A percentile compares a stretch with the other conserved stretches of the same genome.
Evolutionary conservation across 2,888 invertebrate genomes (phyloP).

Genomic region (Tipula lateralis): DNA sequence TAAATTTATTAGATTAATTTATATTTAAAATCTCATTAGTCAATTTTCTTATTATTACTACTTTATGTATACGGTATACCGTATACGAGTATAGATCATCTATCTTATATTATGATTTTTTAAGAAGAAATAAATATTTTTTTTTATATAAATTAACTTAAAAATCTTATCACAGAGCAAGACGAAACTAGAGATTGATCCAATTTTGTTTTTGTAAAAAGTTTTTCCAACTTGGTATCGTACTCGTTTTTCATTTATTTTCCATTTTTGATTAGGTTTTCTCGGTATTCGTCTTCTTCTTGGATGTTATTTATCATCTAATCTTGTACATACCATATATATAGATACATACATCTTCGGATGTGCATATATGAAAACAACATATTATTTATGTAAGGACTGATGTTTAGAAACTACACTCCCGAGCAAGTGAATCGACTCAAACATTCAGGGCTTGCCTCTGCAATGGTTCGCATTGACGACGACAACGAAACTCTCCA

Average conservation of each 20-base stretch:
- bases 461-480: too few relatives aligned
- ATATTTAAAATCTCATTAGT: constrained; percentile 24
- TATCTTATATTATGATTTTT: neutral
- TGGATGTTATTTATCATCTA: neutral
- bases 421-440: neutral
- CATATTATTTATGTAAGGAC: neutral
- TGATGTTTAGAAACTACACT: neutral
- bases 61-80: neutral
- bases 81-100: neutral
- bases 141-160: constrained; percentile 6
- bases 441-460: too few relatives aligned
- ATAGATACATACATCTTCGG: neutral
- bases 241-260: neutral
- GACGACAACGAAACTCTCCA: too few relatives aligned
- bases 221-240: neutral
- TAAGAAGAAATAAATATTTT: neutral
- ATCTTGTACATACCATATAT: neutral
- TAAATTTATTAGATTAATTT: constrained; percentile 19
- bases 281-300: neutral
- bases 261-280: neutral
- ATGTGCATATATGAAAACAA: neutral
- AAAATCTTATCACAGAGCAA: constrained; percentile 1
- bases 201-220: neutral
- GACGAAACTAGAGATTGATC: constrained; percentile 11
- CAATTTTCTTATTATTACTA: neutral